A percentile compares a stretch with the other conserved stretches of the same genome.
phyloP scores from a whole-genome alignment of 2,113 vertebrate species.

The Petrocephalus microphthalmus region DNA sequence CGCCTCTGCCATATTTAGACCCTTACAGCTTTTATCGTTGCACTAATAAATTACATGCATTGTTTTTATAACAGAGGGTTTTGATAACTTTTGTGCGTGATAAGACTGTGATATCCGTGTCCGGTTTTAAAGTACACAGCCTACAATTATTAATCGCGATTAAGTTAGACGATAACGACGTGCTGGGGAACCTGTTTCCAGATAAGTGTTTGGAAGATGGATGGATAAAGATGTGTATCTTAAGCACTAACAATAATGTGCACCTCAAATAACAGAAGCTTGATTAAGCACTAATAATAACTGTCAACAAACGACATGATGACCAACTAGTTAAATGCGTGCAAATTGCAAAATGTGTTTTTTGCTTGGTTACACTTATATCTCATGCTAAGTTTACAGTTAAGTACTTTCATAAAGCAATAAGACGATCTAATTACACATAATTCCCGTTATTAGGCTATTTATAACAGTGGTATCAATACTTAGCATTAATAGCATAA shows the following conservation, averaged over 20 bases:
- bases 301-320: neutral
- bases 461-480: neutral
- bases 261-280: neutral
- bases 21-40: neutral
- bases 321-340: neutral
- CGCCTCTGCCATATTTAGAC: no score
- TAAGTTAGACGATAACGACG: neutral
- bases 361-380: neutral
- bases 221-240: neutral
- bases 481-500: neutral
- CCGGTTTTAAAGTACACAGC: neutral
- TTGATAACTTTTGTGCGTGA: neutral
- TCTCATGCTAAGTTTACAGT: neutral
- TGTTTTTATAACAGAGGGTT: neutral
- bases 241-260: neutral
- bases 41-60: neutral
- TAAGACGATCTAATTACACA: neutral
- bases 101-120: neutral
- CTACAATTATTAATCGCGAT: neutral
- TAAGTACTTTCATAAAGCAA: neutral
- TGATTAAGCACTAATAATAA: neutral
- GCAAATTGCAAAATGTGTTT: neutral
- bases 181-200: neutral
- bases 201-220: neutral
- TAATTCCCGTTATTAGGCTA: neutral